These are phyloP conservation scores for Pantherophis alleghaniensis DNA, from an alignment of 2,797 vertebrate species.

Conservation along the genomic window DNA sequence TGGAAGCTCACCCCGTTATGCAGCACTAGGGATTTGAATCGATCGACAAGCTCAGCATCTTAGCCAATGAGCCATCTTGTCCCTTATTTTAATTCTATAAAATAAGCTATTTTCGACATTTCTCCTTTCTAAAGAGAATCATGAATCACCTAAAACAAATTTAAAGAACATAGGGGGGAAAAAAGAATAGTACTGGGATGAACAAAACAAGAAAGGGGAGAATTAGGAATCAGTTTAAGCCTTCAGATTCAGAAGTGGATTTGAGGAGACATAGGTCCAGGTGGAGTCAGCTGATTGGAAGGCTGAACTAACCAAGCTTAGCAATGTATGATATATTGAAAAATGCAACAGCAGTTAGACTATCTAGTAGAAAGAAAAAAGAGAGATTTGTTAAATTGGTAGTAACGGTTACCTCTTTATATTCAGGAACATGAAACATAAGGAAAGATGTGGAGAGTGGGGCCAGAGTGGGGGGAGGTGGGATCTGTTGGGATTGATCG, in stretches of 20 bases:
- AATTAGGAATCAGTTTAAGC: not conserved
- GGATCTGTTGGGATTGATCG: too few species aligned
- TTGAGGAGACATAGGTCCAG: not conserved
- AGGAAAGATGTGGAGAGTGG: not conserved
- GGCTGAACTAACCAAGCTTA: not conserved
- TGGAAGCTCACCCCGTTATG: too few species aligned
- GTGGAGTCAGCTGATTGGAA: not conserved
- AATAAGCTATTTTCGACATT: not conserved
- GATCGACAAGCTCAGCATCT: too few species aligned
- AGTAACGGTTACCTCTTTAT: not conserved
- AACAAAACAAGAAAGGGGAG: not conserved
- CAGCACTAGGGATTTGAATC: too few species aligned
- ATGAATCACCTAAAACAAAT: not conserved
- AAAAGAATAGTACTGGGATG: not conserved
- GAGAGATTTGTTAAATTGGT: not conserved
- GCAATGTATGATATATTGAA: not conserved
- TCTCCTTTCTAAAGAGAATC: not conserved
- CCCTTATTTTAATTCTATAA: not conserved
- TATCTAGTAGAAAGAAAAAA: not conserved
- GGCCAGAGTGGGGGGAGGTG: too few species aligned
- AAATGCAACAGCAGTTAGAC: not conserved
- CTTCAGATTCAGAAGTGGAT: not conserved
- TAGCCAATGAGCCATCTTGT: too few species aligned
- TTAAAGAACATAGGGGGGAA: not conserved
- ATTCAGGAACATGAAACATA: not conserved